phyloP scores from a whole-genome alignment of 2,113 vertebrate genomes.

The Polyodon spathula region DNA sequence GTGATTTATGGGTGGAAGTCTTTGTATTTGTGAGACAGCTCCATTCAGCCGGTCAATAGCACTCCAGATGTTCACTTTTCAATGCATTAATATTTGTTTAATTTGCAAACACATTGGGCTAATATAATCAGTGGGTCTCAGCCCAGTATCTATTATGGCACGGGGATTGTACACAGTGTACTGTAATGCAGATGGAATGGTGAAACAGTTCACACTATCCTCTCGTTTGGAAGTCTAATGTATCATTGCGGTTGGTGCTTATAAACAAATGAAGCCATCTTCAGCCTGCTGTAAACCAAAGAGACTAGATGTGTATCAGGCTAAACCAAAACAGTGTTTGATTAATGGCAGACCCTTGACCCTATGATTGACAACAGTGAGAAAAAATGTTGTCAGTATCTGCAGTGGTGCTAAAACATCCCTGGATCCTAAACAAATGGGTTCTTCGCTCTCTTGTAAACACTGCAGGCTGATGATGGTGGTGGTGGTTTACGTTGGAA shows the following conservation, averaged over 20 bases:
- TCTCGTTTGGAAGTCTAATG: conserved; percentile 62
- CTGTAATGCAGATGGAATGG: conserved; percentile 55
- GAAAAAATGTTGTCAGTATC: conserved; percentile 71
- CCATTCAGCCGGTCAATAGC: conserved; percentile 34
- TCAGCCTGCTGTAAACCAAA: conserved; percentile 70
- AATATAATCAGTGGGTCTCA: conserved; percentile 45
- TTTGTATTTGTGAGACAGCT: conserved; percentile 35
- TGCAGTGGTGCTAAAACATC: conserved; percentile 57
- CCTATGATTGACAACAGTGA: conserved; percentile 66
- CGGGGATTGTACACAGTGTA: conserved; percentile 12
- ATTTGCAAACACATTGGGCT: conserved; percentile 59
- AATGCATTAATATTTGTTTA: conserved; percentile 21
- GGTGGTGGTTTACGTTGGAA: conserved; percentile 57
- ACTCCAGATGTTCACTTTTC: conserved; percentile 27
- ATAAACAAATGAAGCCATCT: conserved; percentile 76
- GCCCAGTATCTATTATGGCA: neutral
- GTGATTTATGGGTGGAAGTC: no score
- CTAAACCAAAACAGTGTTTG: conserved; percentile 84
- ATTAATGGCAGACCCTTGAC: conserved; percentile 82
- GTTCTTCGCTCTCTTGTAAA: conserved; percentile 64
- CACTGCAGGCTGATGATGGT: conserved; percentile 60
- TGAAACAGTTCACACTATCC: conserved; percentile 54
- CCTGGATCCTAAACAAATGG: conserved; percentile 54
- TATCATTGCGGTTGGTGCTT: conserved; percentile 55
- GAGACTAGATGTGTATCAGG: conserved; percentile 77